Conservation (phyloP, 1,140 invertebrate genomes). For the Sminthurinus signatus region DNA sequence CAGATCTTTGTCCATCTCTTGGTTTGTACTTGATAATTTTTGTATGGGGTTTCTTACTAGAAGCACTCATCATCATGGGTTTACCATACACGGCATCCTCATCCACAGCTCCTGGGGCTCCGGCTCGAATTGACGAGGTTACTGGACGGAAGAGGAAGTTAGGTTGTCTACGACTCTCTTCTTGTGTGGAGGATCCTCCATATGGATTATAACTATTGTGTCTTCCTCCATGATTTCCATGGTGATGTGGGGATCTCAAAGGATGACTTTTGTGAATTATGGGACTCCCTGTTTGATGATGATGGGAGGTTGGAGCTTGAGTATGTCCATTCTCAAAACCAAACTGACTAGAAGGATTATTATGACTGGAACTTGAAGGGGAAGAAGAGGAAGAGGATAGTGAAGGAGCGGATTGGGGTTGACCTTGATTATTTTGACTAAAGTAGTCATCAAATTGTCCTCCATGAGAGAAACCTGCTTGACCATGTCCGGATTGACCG, state of each 20-base stretch:
- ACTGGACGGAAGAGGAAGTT: constrained; percentile 3
- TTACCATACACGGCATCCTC: constrained; percentile 26
- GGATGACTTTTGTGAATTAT: constrained; percentile 5
- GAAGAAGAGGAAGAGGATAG: not conserved
- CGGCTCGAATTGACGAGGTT: not conserved
- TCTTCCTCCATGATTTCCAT: not conserved
- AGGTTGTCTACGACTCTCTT: not conserved
- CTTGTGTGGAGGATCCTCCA: not conserved
- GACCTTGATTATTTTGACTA: not conserved
- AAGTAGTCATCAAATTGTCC: constrained; percentile 5
- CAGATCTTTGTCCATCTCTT: not conserved
- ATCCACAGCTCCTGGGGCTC: not conserved
- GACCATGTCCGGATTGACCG: not conserved
- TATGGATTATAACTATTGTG: no score
- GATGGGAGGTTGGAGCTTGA: not conserved
- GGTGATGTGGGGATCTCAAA: not conserved
- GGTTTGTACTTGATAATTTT: not conserved
- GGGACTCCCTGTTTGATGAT: not conserved
- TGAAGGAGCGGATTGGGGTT: not conserved
- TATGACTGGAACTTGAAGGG: not conserved
- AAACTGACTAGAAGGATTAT: not conserved
- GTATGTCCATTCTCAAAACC: not conserved
- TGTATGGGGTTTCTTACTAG: not conserved
- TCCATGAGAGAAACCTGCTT: not conserved
- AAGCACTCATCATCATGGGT: constrained; percentile 36